phyloP scores from a whole-genome alignment of 1,140 invertebrate genomes.

The Ceratitis capitata region DNA sequence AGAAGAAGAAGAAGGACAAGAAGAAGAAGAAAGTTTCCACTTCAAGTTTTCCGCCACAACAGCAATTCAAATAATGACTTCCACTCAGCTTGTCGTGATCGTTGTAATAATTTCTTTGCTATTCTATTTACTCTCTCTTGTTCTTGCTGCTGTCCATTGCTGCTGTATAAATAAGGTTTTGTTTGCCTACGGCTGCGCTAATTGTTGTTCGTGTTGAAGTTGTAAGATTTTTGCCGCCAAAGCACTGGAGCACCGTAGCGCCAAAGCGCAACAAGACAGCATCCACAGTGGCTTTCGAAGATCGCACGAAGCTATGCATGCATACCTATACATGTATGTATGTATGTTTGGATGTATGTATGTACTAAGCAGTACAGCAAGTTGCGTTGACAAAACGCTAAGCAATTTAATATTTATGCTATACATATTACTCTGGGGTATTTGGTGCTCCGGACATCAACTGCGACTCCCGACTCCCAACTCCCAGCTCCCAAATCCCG shows the following conservation, averaged over 20 bases:
- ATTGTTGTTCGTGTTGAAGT: constrained; percentile 8
- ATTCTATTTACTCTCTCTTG: neutral
- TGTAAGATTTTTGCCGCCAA: neutral
- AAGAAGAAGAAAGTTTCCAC: neutral
- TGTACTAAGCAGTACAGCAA: too few relatives aligned
- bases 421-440: too few relatives aligned
- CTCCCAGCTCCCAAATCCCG: neutral
- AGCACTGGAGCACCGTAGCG: neutral
- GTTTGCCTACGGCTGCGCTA: neutral
- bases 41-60: neutral
- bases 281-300: neutral
- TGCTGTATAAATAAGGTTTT: neutral
- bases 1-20: too few relatives aligned
- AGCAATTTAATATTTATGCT: neutral
- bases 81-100: neutral
- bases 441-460: too few relatives aligned
- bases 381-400: neutral
- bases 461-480: too few relatives aligned
- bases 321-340: neutral
- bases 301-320: too few relatives aligned
- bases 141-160: neutral
- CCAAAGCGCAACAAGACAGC: neutral
- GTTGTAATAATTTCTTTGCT: constrained; percentile 1
- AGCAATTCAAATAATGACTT: neutral
- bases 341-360: neutral